Conservation (phyloP, 2,113 vertebrate genomes). For the Cepphus grylle region DNA sequence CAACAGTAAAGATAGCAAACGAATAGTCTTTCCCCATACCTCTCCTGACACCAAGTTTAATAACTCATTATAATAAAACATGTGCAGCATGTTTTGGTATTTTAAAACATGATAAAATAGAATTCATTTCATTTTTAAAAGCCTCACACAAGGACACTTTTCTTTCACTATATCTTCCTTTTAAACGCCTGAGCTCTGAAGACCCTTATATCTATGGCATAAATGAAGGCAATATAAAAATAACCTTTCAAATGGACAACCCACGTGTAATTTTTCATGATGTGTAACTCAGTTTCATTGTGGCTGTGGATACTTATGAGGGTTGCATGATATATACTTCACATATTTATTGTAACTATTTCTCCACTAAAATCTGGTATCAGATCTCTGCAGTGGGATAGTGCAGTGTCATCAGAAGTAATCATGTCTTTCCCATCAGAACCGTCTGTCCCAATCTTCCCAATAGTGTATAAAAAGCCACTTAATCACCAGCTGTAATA, state of each 20-base stretch:
- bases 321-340: neutral
- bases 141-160: neutral
- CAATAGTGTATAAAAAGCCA: constrained; percentile 25
- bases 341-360: neutral
- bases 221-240: neutral
- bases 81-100: neutral
- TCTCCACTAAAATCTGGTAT: constrained; percentile 17
- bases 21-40: neutral
- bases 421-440: constrained; percentile 18
- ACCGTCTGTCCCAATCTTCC: neutral
- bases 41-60: neutral
- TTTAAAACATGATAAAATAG: neutral
- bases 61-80: neutral
- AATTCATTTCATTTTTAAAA: neutral
- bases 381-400: neutral
- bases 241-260: neutral
- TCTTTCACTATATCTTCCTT: neutral
- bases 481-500: constrained; percentile 47
- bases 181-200: neutral
- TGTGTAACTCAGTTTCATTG: neutral
- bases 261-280: constrained; percentile 10
- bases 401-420: constrained; percentile 29
- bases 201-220: neutral
- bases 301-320: neutral
- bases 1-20: neutral